Conservation (phyloP, 30 jellyfish, hydroid and myxozoan genomes). For the Hydra vulgaris region DNA sequence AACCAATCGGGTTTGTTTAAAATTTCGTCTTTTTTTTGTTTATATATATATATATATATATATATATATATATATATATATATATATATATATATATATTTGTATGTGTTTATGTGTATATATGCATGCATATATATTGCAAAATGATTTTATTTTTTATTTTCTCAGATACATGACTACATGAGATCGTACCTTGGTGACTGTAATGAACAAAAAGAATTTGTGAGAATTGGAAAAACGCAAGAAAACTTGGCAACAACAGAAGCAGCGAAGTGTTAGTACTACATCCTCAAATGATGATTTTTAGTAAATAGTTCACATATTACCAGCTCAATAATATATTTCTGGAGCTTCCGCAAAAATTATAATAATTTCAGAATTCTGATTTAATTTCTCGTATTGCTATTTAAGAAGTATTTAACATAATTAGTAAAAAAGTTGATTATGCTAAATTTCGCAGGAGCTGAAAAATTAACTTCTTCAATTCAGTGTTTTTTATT, state of each 20-base stretch:
- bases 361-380: not conserved
- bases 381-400: not conserved
- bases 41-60: too few relatives aligned
- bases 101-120: too few relatives aligned
- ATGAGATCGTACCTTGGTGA: constrained; percentile 81
- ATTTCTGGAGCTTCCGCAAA: not conserved
- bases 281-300: constrained; percentile 12
- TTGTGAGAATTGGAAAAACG: constrained; percentile 70
- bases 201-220: constrained; percentile 46
- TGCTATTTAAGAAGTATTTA: not conserved
- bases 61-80: too few relatives aligned
- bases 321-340: not conserved
- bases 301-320: constrained; percentile 20
- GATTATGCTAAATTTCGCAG: too few relatives aligned
- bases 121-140: too few relatives aligned
- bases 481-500: too few relatives aligned
- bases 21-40: too few relatives aligned
- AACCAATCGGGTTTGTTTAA: too few relatives aligned
- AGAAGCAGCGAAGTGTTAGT: constrained; percentile 25
- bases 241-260: constrained; percentile 17
- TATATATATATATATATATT: too few relatives aligned
- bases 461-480: too few relatives aligned
- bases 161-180: constrained; percentile 70
- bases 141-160: too few relatives aligned
- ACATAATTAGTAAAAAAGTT: too few relatives aligned